Conservation (phyloP, 2,797 vertebrate species). For the Simalia tracyae region DNA sequence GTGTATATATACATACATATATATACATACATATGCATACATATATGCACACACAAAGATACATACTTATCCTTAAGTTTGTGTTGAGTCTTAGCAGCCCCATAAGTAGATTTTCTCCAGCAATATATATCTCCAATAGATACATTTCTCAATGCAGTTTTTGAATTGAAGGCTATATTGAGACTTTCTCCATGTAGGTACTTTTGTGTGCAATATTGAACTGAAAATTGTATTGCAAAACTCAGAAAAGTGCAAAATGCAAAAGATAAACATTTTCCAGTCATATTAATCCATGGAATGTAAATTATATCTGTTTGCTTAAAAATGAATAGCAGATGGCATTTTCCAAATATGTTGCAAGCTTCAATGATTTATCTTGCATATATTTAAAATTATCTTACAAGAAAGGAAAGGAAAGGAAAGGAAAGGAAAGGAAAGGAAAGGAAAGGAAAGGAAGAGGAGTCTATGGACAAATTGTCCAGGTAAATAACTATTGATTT, state of each 20-base stretch:
- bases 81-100: neutral
- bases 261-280: neutral
- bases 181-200: neutral
- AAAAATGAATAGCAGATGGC: neutral
- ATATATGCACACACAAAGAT: too few species aligned
- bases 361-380: neutral
- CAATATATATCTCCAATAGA: neutral
- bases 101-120: neutral
- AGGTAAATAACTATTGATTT: neutral
- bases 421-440: neutral
- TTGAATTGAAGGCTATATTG: neutral
- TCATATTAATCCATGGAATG: neutral
- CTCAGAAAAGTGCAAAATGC: neutral
- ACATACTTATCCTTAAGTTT: neutral
- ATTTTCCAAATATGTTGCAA: neutral
- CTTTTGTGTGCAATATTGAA: neutral
- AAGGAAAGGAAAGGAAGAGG: too few species aligned
- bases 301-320: neutral
- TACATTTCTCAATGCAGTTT: neutral
- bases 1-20: neutral
- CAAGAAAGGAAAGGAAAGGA: neutral
- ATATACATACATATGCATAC: neutral
- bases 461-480: too few species aligned
- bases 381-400: neutral
- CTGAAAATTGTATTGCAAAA: neutral